Evolutionary conservation across 2,113 vertebrate species (phyloP), one percentile per base, ranked within the genome.

Genomic region (Zapornia atra): DNA sequence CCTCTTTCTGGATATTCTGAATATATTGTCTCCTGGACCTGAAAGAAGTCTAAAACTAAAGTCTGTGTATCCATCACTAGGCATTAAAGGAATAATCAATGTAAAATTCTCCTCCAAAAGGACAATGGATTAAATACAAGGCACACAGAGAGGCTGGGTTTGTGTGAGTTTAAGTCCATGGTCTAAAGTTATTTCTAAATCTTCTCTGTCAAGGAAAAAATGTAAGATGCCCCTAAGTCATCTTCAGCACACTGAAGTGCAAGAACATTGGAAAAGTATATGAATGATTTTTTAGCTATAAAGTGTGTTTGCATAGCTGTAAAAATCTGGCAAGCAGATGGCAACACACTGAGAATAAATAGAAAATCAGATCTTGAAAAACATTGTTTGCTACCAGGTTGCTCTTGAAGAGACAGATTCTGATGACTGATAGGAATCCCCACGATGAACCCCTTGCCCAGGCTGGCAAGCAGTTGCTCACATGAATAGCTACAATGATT

Each of bases 251-350:
- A 12, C 50, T 34, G 25, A 71, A 88, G 46, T 64, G 42, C 26
- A 83, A 88, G 33, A 48, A 60, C 48, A 71, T 24, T 20, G 40
- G 70, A 33, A 71, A 94, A 93, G 31, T 60, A 77, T 36, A 78
- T 34, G 0, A 86, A 38, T 70, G 10, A 9, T 36, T 46, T 61
- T 93, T 88, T 34, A 82, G 86, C 31, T 33, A 59, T 5, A 38
- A 65, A 70, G 15, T 40, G 19, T 71, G 34, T 90, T 93, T 86
- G 46, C 34, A 56, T 29, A 60, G 46, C 71, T 83, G 54, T 85
- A 83, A 85, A 90, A 86, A 59, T 51, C 84, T 81, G 76, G 66
- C 51, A 88, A 78, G 34, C 34, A 90, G 56, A 76, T 71, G 18
- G 48, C 57, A 88, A 60, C 29, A 92, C 33, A 50, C 10, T 68